Conservation (phyloP, 2,888 invertebrate species). For the Venusia cambrica region DNA sequence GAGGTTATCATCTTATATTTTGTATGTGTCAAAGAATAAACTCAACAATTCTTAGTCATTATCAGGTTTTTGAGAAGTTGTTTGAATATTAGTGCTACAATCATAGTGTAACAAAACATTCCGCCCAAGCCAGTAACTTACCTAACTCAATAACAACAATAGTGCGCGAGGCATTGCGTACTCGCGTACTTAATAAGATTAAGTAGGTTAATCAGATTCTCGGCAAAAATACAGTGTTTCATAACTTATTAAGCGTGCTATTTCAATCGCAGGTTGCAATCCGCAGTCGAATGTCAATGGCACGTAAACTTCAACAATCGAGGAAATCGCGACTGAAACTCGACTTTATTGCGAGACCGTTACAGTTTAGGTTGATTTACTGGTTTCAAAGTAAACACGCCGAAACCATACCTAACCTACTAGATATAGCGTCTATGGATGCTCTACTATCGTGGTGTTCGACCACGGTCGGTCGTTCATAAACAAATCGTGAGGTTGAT, state of each 20-base stretch:
- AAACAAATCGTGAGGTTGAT: slow-evolving; percentile 57
- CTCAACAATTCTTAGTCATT: no score
- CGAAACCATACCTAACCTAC: no score
- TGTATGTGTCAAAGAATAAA: no score
- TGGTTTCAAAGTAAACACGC: slow-evolving; percentile 12
- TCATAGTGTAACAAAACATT: slow-evolving; percentile 4
- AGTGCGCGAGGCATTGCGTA: slow-evolving; percentile 8
- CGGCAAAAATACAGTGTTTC: slow-evolving; percentile 35
- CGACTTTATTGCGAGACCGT: slow-evolving; percentile 35
- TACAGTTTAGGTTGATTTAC: slow-evolving; percentile 10
- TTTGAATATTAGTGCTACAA: no score
- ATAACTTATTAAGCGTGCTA: slow-evolving; percentile 44
- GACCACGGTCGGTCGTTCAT: slow-evolving; percentile 37
- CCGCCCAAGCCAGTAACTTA: slow-evolving; percentile 1
- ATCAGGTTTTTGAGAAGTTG: no score
- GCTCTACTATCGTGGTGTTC: slow-evolving; percentile 3
- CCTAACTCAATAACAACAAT: slow-evolving; percentile 2
- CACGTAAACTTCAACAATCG: slow-evolving; percentile 44
- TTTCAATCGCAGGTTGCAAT: slow-evolving; percentile 50
- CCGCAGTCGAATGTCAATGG: slow-evolving; percentile 65
- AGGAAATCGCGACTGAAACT: slow-evolving; percentile 23
- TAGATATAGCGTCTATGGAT: slow-evolving; percentile 1
- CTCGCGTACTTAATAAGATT: slow-evolving; percentile 3
- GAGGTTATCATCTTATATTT: no score
- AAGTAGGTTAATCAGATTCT: slow-evolving; percentile 32